Evolutionary conservation across 1,140 invertebrate genomes (phyloP), one percentile per base, ranked within the genome.

Genomic region (Rhizoglyphus robini): DNA sequence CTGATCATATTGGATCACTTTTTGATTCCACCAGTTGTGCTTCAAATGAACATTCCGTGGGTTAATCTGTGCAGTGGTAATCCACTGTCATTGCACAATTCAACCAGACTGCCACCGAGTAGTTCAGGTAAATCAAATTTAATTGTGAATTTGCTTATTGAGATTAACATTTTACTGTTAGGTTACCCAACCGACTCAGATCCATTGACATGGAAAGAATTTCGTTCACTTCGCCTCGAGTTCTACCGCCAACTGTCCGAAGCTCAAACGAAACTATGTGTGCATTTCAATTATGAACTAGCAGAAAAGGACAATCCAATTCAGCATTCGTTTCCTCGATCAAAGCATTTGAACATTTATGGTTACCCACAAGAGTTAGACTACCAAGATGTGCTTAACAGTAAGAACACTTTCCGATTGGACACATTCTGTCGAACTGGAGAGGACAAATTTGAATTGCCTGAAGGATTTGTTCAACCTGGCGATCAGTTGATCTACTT

Each of bases 301-400:
- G 29, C 51, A 13, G 11, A 23, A 23, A 57, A 23, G 11, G 11
- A 11, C 51, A 23, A 11, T 57, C 20, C 30, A 34, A 23, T n/a
- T 15, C 58, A 32, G 32, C 5, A 60, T 34, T 47, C 4, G 11
- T 4, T 5, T 63, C 23, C 61, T 25, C 8, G 18, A 4, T 34
- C 31, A 25, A 18, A 54, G 13, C n/a, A 46, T 41, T 38, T 68
- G n/a, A 69, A 69, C 27, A 15, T 68, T 1, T 68, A 68, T 38
- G 31, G 34, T 23, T 68, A 67, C 48, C 67, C 67, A 18, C 20
- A 29, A 29, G 67, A 68, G 27, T 54, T 68, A 25, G 67, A 68
- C 32, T 68, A 69, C 38, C 11, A 4, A 32, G 65, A 68, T 25
- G 18, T 69, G n/a, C 4, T 23, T 20, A 59, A 47, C 4, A 2